Evolutionary conservation across 2,113 vertebrate genomes (phyloP).

Genomic region (Lepus europaeus): DNA sequence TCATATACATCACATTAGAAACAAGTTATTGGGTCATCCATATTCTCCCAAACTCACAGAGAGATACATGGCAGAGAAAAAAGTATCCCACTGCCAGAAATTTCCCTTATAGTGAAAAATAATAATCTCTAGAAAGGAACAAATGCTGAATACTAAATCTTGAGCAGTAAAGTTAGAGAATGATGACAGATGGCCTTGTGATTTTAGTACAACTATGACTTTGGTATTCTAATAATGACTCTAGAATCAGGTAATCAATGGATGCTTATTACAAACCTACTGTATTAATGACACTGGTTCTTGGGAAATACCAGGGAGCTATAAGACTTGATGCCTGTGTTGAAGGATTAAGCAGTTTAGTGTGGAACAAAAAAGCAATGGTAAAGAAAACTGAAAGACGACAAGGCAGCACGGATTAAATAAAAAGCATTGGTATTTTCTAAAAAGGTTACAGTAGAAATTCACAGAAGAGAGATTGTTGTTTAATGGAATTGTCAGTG

Average conservation of each 20-base stretch:
- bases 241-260: neutral
- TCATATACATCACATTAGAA: conserved; percentile 69
- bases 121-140: conserved; percentile 12
- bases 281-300: neutral
- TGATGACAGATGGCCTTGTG: neutral
- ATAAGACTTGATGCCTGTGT: neutral
- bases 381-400: neutral
- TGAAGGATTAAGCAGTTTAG: neutral
- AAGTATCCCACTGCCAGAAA: neutral
- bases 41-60: conserved; percentile 56
- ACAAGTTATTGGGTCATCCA: conserved; percentile 58
- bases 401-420: neutral
- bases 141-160: neutral
- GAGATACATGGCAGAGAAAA: conserved; percentile 28
- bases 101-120: conserved; percentile 19
- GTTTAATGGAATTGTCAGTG: neutral
- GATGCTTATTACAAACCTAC: neutral
- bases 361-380: neutral
- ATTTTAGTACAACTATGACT: neutral
- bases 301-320: neutral
- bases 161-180: conserved; percentile 47
- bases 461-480: neutral
- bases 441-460: conserved; percentile 4
- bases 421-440: neutral
- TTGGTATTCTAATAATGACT: neutral